Evolutionary conservation across 2,888 invertebrate genomes (phyloP).

Genomic region (Branchinecta sandiegonensis): DNA sequence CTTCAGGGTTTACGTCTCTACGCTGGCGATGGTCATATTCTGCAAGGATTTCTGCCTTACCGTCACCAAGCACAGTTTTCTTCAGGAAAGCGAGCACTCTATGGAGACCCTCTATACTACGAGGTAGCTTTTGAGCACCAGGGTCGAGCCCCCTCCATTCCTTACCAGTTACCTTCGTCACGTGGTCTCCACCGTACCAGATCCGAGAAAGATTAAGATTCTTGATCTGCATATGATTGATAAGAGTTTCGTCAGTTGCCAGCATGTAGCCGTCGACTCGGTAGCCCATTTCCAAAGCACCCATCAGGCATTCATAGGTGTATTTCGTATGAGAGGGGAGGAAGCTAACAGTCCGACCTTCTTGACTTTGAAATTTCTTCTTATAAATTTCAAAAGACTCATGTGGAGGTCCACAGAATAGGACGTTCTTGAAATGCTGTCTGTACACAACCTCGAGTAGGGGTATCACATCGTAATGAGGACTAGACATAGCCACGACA

Average conservation of each 20-base stretch:
- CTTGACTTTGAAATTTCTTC: slow-evolving; percentile 30
- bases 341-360: slow-evolving; percentile 30
- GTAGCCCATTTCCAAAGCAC: slow-evolving; percentile 32
- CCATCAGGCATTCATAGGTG: slow-evolving; percentile 31
- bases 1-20: no score
- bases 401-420: slow-evolving; percentile 31
- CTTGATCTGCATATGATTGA: slow-evolving; percentile 29
- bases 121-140: slow-evolving; percentile 23
- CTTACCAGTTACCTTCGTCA: slow-evolving; percentile 24
- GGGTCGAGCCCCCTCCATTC: slow-evolving; percentile 24
- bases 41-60: slow-evolving; percentile 12
- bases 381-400: slow-evolving; percentile 30
- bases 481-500: slow-evolving; percentile 30
- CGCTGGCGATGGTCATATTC: no score
- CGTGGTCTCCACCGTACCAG: slow-evolving; percentile 28
- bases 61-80: slow-evolving; percentile 20
- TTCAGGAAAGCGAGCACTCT: slow-evolving; percentile 22
- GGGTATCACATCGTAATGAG: slow-evolving; percentile 30
- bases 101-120: slow-evolving; percentile 24
- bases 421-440: slow-evolving; percentile 30
- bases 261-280: slow-evolving; percentile 31
- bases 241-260: slow-evolving; percentile 30
- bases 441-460: slow-evolving; percentile 30
- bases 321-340: slow-evolving; percentile 30
- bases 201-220: slow-evolving; percentile 28